Base-by-base conservation (phyloP, 1,140 invertebrate species). In the Neodiprion virginianus region DNA sequence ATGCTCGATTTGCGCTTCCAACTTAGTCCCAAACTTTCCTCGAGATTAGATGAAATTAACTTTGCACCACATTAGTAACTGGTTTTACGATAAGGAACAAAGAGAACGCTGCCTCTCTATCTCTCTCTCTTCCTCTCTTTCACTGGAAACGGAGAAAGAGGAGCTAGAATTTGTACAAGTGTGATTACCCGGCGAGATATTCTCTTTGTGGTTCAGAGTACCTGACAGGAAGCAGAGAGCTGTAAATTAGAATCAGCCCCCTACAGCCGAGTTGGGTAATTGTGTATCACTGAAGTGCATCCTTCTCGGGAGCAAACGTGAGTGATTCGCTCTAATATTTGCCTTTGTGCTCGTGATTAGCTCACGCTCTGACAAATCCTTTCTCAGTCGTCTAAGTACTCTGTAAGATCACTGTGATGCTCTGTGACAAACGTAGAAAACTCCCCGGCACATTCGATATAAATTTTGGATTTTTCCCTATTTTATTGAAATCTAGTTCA, bases 11-110 rank as follows among this genome's bases (percentile, higher is more conserved):
- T 61, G 53, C 53, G 11, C 53, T 61, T 61, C 53, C 53, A 12
- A 17, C 53, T 61, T 17, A 61, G 53, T 61, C 11, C 53, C 53
- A 61, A 61, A 61, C 11, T 61, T 61, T 61, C 53, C 7, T 17
- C 40, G 21, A 69, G 67, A 69, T 69, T 69, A 69, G 67, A 69
- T 47, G 67, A 69, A 69, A 69, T 69, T 69, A 69, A 47, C 67
- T 69, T 69, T 69, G 67, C 67, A 23, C 67, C 67, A 21, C 67
- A 47, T 69, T 69, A 69, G 67, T 47, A 21, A 69, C 67, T 69
- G 67, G 40, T 69, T 69, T 69, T 69, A 69, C 67, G 67, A 69
- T 69, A 69, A 69, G 67, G 67, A 69, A 69, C 67, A 69, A 69
- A 69, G 67, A 61, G 67, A 69, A 21, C 40, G 1, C 17, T 21